These are phyloP conservation scores for Mesochorus sp. DNA, from an alignment of 2,888 invertebrate genomes.

Conservation along the genomic window DNA sequence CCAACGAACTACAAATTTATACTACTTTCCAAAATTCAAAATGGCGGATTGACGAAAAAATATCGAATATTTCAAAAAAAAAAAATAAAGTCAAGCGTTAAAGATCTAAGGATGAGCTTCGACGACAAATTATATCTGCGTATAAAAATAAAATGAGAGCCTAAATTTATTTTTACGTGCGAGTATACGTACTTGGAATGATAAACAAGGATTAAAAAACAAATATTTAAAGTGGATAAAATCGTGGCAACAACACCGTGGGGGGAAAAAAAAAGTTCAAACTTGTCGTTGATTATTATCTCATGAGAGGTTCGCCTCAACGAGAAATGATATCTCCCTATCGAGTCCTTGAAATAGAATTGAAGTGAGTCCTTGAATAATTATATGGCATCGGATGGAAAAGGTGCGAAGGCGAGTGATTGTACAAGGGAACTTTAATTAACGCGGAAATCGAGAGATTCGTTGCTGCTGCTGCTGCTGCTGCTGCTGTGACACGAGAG, in stretches of 20 bases:
- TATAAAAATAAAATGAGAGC: neutral
- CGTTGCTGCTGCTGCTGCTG: conserved; percentile 23
- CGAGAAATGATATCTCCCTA: conserved; percentile 31
- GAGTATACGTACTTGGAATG: too few species aligned
- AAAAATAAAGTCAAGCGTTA: too few species aligned
- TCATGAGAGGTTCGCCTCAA: neutral
- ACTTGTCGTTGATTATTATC: neutral
- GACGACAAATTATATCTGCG: too few species aligned
- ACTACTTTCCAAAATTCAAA: too few species aligned
- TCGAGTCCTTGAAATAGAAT: conserved; percentile 24
- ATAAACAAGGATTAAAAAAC: too few species aligned
- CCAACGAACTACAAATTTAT: too few species aligned
- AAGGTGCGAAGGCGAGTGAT: conserved; percentile 6
- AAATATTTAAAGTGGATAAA: too few species aligned
- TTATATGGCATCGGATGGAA: conserved; percentile 2
- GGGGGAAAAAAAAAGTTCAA: neutral
- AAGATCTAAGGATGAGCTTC: too few species aligned
- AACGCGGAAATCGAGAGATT: conserved; percentile 43
- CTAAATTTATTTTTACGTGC: too few species aligned
- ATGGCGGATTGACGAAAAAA: too few species aligned
- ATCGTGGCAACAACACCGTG: too few species aligned
- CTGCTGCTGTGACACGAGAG: conserved; percentile 16
- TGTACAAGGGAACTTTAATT: conserved; percentile 46
- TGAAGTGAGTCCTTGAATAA: conserved; percentile 36
- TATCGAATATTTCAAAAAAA: too few species aligned